Evolutionary conservation across 2,113 vertebrate genomes (phyloP).

Genomic region (Trochalopteron elliotii): DNA sequence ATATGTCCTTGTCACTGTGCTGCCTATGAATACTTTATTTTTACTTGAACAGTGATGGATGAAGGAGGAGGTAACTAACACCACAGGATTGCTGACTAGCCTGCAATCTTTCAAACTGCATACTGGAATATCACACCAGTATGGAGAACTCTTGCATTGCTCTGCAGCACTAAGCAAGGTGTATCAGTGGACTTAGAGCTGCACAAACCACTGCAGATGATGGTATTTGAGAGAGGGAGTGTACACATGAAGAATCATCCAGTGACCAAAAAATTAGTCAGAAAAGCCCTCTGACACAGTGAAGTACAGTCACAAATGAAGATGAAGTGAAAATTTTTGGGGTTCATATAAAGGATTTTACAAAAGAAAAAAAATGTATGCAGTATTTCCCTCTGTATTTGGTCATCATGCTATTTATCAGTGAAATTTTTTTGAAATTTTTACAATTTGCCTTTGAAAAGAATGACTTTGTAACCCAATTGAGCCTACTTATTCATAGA

Average conservation of each 20-base stretch:
- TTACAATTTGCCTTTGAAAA: neutral
- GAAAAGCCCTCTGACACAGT: neutral
- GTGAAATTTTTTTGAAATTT: neutral
- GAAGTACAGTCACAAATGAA: neutral
- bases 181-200: neutral
- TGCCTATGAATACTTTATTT: neutral
- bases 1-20: neutral
- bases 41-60: neutral
- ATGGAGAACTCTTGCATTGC: neutral
- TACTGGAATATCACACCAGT: neutral
- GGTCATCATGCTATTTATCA: neutral
- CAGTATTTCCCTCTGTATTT: neutral
- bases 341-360: neutral
- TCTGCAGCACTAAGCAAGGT: neutral
- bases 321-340: neutral
- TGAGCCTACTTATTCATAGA: slow-evolving; percentile 56
- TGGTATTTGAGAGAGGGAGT: neutral
- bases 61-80: neutral
- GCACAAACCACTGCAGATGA: neutral
- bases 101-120: neutral
- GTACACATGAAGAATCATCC: neutral
- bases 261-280: neutral
- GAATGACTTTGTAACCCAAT: slow-evolving; percentile 1
- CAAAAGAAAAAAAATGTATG: neutral
- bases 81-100: neutral